A percentile compares a stretch with the other conserved stretches of the same genome.
Conservation (phyloP, 2,797 vertebrate genomes). For the Mus spretus region DNA sequence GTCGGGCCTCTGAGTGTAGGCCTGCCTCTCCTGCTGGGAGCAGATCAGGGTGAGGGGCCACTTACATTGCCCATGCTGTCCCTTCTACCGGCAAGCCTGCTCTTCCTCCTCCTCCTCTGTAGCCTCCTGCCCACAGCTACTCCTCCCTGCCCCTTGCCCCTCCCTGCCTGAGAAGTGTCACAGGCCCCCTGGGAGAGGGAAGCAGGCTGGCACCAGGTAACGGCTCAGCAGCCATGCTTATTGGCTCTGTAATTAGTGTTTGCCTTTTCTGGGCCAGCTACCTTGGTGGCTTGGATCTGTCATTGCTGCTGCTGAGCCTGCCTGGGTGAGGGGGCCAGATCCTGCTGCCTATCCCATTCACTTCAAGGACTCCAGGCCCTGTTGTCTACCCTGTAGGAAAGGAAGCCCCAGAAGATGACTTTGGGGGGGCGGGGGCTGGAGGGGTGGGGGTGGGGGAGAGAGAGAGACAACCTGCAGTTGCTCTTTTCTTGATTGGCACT, state of each 20-base stretch:
- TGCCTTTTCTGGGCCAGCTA: conserved; percentile 79
- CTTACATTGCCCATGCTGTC: conserved; percentile 88
- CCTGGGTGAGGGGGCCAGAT: background rate
- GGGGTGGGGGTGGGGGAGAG: background rate
- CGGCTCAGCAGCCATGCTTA: conserved; percentile 69
- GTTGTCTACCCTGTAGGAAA: background rate
- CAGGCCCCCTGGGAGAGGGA: conserved; percentile 78
- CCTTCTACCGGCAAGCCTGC: conserved; percentile 48
- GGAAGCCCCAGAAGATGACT: background rate
- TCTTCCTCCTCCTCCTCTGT: background rate
- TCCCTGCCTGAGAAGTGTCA: conserved; percentile 82
- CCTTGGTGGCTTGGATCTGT: conserved; percentile 1
- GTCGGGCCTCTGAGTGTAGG: rapidly evolving
- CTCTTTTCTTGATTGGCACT: background rate
- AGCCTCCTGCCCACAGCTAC: conserved; percentile 64
- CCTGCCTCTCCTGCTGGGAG: background rate
- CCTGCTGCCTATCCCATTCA: too few species aligned
- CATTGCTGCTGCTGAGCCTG: background rate
- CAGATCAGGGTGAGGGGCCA: conserved; percentile 34
- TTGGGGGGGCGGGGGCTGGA: too few species aligned
- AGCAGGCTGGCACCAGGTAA: conserved; percentile 84
- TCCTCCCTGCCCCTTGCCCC: conserved; percentile 67
- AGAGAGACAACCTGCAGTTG: background rate
- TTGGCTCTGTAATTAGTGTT: conserved; percentile 74
- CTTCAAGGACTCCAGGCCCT: background rate